Base-by-base conservation (phyloP, 2,113 vertebrate species). In the Ammodytes dubius region DNA sequence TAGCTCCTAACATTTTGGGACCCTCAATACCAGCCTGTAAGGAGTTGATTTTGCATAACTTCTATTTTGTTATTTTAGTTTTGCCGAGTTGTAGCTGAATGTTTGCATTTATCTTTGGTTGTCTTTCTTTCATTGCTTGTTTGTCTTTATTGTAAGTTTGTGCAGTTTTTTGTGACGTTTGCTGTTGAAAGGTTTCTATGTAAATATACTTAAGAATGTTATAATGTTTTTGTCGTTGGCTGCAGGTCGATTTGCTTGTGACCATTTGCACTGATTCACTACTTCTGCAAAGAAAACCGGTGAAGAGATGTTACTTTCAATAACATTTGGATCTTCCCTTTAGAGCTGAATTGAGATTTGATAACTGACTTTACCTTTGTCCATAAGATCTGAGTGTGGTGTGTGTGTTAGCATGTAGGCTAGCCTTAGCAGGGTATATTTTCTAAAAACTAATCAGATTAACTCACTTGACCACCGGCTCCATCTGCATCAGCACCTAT, bases 401-500 rank as follows among this genome's bases (percentile, higher is more conserved):
- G 64, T 56, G 70, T 56, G 70, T 14, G 45, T 49, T 50, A 66
- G 17, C 43, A 4, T 45, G 50, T 43, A 74, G 76, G 35, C 73
- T 68, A 74, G 76, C 40, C 73, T 68, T 37, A 63, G 53, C 47
- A 39, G 15, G 58, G 27, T 79, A 56, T 64, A 74, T 79, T 84
- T 27, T 27, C 27, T 74, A 53, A 72, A 75, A 61, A 76, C 61
- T 50, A 43, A 82, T 86, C 70, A 83, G 59, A 87, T 68, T 60
- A 86, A 87, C 54, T 50, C 60, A 64, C 79, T 79, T 86, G 81
- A 90, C 86, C 84, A 70, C 19, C 56, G 13, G 43, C 72, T 84
- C 50, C 43, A 68, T 85, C 80, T 89, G 84, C 89, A 86, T 91
- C 80, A 91, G 88, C 87, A 90, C 58, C 74, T 88, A 81, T 79